Evolutionary conservation across 2,797 vertebrate species (phyloP).

Genomic region (Pantherophis vulpinus): DNA sequence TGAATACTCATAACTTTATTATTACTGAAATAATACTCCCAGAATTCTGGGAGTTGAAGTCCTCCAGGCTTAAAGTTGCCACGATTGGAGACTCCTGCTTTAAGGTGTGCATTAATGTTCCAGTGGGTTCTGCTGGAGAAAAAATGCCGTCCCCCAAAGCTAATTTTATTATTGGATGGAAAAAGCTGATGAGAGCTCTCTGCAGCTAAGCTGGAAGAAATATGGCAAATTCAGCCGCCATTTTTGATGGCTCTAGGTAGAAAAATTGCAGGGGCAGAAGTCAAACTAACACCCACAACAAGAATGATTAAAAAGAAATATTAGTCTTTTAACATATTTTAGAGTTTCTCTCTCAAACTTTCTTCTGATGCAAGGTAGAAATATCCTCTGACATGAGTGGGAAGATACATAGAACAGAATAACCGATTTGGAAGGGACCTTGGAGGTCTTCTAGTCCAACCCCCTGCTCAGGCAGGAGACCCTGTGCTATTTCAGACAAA

Average conservation of each 20-base stretch:
- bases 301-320: background rate
- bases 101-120: background rate
- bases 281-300: background rate
- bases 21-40: too few relatives aligned
- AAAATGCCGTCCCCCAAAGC: background rate
- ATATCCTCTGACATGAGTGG: background rate
- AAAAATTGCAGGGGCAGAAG: background rate
- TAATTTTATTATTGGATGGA: background rate
- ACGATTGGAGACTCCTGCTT: too few relatives aligned
- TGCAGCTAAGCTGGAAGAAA: background rate
- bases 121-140: background rate
- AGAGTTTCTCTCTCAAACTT: background rate
- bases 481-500: background rate
- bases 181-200: background rate
- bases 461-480: background rate
- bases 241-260: background rate
- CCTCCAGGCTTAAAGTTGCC: too few relatives aligned
- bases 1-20: too few relatives aligned
- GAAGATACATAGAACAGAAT: background rate
- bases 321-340: background rate
- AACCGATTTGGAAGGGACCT: background rate
- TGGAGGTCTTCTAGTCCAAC: background rate
- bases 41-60: too few relatives aligned
- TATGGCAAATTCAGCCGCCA: background rate
- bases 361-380: background rate